Evolutionary conservation across 2,797 vertebrate genomes (phyloP).

Genomic region (Salmo trutta): DNA sequence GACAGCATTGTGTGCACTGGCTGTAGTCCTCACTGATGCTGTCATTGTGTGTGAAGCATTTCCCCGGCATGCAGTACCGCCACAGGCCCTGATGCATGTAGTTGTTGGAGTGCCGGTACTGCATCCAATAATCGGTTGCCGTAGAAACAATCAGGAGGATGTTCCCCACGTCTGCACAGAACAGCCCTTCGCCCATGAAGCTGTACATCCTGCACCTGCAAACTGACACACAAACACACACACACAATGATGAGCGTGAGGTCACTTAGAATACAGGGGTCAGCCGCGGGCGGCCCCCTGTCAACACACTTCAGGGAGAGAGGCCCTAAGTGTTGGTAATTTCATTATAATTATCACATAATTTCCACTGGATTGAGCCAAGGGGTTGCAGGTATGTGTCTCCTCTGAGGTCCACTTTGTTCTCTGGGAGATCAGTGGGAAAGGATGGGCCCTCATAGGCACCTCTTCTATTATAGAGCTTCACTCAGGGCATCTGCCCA

Average conservation of each 20-base stretch:
- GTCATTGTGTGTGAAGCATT: conserved; percentile 82
- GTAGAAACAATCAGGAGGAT: conserved; percentile 84
- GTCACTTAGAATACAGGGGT: conserved; percentile 61
- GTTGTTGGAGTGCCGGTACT: conserved; percentile 81
- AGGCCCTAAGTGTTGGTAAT: conserved; percentile 76
- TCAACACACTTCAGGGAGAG: conserved; percentile 61
- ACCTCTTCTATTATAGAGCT: conserved; percentile 4
- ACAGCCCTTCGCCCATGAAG: conserved; percentile 85
- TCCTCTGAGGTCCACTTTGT: conserved; percentile 59
- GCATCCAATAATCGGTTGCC: conserved; percentile 86
- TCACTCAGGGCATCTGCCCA: conserved; percentile 12
- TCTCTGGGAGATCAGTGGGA: conserved; percentile 58
- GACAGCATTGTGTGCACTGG: neutral
- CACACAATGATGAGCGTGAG: conserved; percentile 42
- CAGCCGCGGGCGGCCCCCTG: conserved; percentile 28
- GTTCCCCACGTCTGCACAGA: conserved; percentile 82
- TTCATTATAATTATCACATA: conserved; percentile 79
- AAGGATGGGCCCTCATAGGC: conserved; percentile 39
- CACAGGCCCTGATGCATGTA: conserved; percentile 85
- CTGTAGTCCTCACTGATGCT: conserved; percentile 69
- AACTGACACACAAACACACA: conserved; percentile 16
- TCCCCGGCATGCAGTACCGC: conserved; percentile 82
- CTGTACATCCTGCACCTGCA: conserved; percentile 76
- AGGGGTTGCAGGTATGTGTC: conserved; percentile 54
- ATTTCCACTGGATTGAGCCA: conserved; percentile 69